A percentile compares a stretch with the other conserved stretches of the same genome.
Evolutionary conservation across 1,140 invertebrate genomes (phyloP).

Genomic region (Dolichoris vasculosae): DNA sequence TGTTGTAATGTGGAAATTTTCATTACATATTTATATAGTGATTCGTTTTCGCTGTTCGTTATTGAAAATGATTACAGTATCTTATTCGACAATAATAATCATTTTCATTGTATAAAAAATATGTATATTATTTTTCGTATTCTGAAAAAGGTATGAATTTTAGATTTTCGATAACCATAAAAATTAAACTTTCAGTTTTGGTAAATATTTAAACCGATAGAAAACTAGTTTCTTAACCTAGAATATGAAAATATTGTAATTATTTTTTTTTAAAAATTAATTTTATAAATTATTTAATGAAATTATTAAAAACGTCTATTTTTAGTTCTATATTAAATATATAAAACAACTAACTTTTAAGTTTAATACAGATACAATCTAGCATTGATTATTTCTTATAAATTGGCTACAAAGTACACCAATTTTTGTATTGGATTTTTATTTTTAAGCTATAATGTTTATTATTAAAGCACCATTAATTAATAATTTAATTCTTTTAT

Average conservation of each 20-base stretch:
- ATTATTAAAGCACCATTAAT: neutral
- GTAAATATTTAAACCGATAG: no score
- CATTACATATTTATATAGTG: neutral
- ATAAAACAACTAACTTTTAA: neutral
- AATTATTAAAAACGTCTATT: neutral
- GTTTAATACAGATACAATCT: neutral
- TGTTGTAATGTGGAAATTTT: slow-evolving; percentile 19
- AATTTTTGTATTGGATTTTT: neutral
- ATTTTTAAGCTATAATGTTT: neutral
- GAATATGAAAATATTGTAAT: no score
- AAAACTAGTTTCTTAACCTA: no score
- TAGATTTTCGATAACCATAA: neutral
- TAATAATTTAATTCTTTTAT: no score
- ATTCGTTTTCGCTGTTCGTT: slow-evolving; percentile 1
- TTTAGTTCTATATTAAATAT: no score
- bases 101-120: neutral
- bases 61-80: slow-evolving; percentile 37
- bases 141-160: neutral
- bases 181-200: no score
- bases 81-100: slow-evolving; percentile 20
- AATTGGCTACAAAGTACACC: neutral
- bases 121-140: neutral
- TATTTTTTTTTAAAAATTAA: no score
- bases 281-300: neutral
- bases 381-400: no score